A percentile compares a stretch with the other conserved stretches of the same genome.
Conservation (phyloP, 2,888 invertebrate genomes). For the Drosophila macrospina region DNA sequence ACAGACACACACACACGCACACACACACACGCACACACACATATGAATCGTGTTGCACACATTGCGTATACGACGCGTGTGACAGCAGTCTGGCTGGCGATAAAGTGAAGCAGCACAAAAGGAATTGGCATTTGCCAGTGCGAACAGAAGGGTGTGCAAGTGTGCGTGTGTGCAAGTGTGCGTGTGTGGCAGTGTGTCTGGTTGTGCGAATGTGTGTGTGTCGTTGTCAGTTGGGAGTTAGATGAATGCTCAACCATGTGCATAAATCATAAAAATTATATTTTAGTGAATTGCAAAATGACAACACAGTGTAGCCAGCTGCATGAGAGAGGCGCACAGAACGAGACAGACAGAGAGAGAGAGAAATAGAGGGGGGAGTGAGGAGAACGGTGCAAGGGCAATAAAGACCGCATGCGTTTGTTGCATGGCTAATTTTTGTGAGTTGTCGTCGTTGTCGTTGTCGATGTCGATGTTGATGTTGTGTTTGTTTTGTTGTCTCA, state of each 20-base stretch:
- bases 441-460: constrained; percentile 3
- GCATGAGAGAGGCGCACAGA: background rate
- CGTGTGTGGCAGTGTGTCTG: background rate
- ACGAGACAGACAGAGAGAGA: background rate
- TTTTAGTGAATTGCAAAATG: constrained; percentile 47
- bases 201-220: background rate
- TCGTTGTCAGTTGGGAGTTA: constrained; percentile 20
- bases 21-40: no score
- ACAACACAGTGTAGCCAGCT: constrained; percentile 8
- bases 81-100: constrained; percentile 41
- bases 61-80: constrained; percentile 53
- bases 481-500: background rate
- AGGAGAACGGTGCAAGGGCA: background rate
- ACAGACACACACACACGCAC: background rate
- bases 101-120: constrained; percentile 41
- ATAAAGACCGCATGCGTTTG: constrained; percentile 16
- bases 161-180: background rate
- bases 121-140: constrained; percentile 42
- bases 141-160: background rate
- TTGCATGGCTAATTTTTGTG: constrained; percentile 39
- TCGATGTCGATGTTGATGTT: background rate
- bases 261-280: constrained; percentile 53
- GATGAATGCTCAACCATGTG: constrained; percentile 43
- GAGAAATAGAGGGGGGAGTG: background rate
- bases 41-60: constrained; percentile 9